Conservation (phyloP, 2,888 invertebrate species). For the Andrena trimmerana region DNA sequence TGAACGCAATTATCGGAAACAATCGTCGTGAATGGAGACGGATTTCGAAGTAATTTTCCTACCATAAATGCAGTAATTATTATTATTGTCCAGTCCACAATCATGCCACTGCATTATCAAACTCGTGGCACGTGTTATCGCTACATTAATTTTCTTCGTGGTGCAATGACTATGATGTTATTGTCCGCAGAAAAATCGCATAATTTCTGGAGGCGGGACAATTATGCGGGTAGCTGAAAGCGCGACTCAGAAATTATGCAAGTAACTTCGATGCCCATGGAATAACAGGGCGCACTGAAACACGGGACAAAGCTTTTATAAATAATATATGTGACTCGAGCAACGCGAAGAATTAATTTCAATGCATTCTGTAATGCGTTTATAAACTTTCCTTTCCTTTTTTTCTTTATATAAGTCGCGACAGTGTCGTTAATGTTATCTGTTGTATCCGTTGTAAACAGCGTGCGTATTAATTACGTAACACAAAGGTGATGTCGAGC, state of each 20-base stretch:
- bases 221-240: neutral
- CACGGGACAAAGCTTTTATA: neutral
- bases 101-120: neutral
- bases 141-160: conserved; percentile 3
- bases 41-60: conserved; percentile 18
- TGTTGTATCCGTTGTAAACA: conserved; percentile 16
- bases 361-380: neutral
- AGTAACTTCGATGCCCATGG: neutral
- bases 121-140: neutral
- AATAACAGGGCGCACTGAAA: neutral
- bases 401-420: neutral
- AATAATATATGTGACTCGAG: conserved; percentile 9
- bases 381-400: neutral
- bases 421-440: neutral
- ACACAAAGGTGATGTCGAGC: conserved; percentile 31
- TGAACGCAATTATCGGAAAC: neutral
- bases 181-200: neutral
- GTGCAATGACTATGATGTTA: neutral
- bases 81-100: neutral
- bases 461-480: conserved; percentile 11
- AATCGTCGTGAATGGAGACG: neutral
- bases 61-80: conserved; percentile 13
- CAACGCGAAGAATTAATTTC: conserved; percentile 5
- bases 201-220: neutral
- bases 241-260: conserved; percentile 8